phyloP scores from a whole-genome alignment of 1,140 invertebrate species.

The Phenacoccus solenopsis region DNA sequence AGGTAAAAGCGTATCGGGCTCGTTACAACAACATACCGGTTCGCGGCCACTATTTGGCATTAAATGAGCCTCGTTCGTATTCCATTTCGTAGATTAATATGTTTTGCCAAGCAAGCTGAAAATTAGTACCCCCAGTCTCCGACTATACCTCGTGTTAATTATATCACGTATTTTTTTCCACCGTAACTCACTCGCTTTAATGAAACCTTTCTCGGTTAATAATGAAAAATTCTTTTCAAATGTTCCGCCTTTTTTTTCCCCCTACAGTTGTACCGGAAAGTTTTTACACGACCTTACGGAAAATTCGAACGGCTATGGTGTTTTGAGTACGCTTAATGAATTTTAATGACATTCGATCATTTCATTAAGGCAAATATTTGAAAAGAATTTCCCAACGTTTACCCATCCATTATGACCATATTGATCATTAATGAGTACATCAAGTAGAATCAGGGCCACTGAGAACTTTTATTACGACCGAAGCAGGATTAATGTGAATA shows the following conservation, averaged over 20 bases:
- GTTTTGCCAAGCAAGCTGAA: neutral
- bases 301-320: neutral
- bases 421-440: too few relatives aligned
- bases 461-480: too few relatives aligned
- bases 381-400: neutral
- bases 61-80: neutral
- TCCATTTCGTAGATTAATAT: neutral
- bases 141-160: neutral
- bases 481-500: too few relatives aligned
- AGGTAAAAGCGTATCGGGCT: neutral
- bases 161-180: neutral
- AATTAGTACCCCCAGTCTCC: too few relatives aligned
- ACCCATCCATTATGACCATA: neutral
- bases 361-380: neutral
- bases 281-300: too few relatives aligned
- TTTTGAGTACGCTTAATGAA: neutral
- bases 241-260: too few relatives aligned
- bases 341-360: neutral
- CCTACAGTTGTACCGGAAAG: too few relatives aligned
- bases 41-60: neutral
- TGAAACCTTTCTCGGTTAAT: too few relatives aligned
- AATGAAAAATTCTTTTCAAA: too few relatives aligned
- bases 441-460: too few relatives aligned
- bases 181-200: too few relatives aligned
- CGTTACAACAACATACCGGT: slow-evolving; percentile 1